These are phyloP conservation scores for Hycleus phaleratus DNA, from an alignment of 1,140 invertebrate genomes.

Conservation along the genomic window DNA sequence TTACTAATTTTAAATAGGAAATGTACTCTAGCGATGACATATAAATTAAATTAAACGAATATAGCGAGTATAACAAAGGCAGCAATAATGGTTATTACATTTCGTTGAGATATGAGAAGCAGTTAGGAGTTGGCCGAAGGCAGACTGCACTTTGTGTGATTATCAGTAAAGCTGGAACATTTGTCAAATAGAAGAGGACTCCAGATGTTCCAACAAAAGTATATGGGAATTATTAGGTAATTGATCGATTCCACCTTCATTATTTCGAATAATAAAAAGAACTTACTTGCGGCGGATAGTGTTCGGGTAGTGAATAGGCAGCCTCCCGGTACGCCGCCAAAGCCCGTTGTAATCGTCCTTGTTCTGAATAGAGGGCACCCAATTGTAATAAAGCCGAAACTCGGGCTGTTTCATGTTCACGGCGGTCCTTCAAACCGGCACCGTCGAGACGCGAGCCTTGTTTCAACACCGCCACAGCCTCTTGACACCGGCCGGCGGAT, in stretches of 20 bases:
- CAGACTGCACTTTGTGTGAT: conserved; percentile 18
- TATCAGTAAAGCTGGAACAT: conserved; percentile 18
- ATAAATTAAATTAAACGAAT: conserved; percentile 23
- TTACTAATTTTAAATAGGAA: conserved; percentile 11
- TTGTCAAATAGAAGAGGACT: conserved; percentile 4
- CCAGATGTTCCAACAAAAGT: neutral
- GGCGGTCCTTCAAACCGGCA: conserved; percentile 77
- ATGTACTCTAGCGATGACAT: conserved; percentile 17
- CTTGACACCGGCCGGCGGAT: conserved; percentile 68
- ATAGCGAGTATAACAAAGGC: conserved; percentile 18
- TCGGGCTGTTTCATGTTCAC: conserved; percentile 80
- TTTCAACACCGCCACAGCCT: conserved; percentile 75
- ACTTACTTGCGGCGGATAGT: conserved; percentile 73
- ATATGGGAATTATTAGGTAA: neutral
- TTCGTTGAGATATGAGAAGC: conserved; percentile 20
- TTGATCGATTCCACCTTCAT: neutral
- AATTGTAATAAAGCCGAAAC: conserved; percentile 88
- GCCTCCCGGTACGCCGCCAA: conserved; percentile 86
- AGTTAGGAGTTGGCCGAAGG: conserved; percentile 15
- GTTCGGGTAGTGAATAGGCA: conserved; percentile 66
- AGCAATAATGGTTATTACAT: conserved; percentile 24
- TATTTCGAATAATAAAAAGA: too few species aligned
- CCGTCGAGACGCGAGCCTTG: conserved; percentile 79
- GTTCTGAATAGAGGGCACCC: conserved; percentile 81
- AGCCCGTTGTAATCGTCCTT: conserved; percentile 75